Conservation (phyloP, 2,113 vertebrate species). For the Eptesicus fuscus region DNA sequence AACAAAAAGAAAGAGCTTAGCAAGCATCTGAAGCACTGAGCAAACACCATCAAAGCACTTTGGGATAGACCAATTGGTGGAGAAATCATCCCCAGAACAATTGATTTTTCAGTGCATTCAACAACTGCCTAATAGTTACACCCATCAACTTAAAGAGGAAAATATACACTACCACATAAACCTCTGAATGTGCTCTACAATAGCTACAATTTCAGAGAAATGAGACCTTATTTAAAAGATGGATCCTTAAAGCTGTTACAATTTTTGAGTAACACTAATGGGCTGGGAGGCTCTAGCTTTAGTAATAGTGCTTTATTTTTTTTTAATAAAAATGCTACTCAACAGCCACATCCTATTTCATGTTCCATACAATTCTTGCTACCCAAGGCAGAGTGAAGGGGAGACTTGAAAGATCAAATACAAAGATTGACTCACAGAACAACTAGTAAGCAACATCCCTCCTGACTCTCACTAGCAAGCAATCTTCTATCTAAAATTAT, state of each 20-base stretch:
- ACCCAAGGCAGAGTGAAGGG: neutral
- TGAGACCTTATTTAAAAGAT: constrained; percentile 64
- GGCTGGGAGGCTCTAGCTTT: constrained; percentile 7
- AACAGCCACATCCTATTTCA: neutral
- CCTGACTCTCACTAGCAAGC: neutral
- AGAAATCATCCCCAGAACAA: constrained; percentile 50
- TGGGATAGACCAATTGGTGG: constrained; percentile 37
- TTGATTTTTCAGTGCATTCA: constrained; percentile 61
- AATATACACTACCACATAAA: constrained; percentile 41
- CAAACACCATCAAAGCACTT: constrained; percentile 36
- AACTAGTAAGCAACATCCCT: neutral
- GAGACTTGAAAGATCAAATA: constrained; percentile 20
- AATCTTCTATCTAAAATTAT: neutral
- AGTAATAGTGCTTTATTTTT: constrained; percentile 33
- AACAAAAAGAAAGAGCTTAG: neutral
- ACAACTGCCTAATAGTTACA: constrained; percentile 51
- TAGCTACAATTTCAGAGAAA: constrained; percentile 59
- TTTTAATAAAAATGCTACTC: constrained; percentile 26
- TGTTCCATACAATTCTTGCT: constrained; percentile 20
- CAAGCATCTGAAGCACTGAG: constrained; percentile 22
- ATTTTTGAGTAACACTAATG: constrained; percentile 60
- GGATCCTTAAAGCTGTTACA: constrained; percentile 53
- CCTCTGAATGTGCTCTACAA: constrained; percentile 44
- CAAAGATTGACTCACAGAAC: neutral
- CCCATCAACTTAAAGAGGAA: constrained; percentile 43